A percentile compares a stretch with the other conserved stretches of the same genome.
These are phyloP conservation scores for Anhinga rufa DNA, from an alignment of 2,113 vertebrate species.

Conservation along the genomic window DNA sequence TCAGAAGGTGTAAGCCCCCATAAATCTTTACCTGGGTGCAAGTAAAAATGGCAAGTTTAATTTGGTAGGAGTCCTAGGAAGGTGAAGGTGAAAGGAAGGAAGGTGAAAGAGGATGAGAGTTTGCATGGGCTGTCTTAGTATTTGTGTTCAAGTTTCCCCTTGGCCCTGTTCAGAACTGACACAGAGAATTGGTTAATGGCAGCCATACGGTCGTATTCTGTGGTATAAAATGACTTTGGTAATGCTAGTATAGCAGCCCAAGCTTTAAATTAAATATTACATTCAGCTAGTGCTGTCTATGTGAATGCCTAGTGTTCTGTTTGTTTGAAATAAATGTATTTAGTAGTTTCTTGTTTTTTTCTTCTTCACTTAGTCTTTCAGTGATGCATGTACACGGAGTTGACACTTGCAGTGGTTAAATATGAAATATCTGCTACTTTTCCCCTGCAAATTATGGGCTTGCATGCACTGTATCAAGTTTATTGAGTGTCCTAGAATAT, in stretches of 20 bases:
- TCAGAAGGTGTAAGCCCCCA: rapidly evolving
- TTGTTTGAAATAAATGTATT: not conserved
- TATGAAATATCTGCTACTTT: not conserved
- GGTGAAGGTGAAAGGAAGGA: no score
- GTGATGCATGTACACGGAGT: not conserved
- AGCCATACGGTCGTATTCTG: not conserved
- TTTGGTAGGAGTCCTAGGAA: not conserved
- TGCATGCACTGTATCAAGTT: not conserved
- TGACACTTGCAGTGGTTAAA: not conserved
- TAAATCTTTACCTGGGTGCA: not conserved
- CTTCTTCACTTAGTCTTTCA: not conserved
- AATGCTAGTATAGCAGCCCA: not conserved
- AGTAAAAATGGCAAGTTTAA: not conserved
- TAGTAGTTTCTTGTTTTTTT: not conserved
- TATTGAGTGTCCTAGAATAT: not conserved
- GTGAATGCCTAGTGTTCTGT: not conserved
- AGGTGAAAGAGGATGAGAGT: not conserved
- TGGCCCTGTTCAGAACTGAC: not conserved
- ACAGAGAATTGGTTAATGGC: not conserved
- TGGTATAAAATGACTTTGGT: not conserved
- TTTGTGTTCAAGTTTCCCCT: not conserved
- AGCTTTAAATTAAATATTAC: not conserved
- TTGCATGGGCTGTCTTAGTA: not conserved
- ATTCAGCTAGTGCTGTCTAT: not conserved
- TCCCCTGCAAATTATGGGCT: not conserved